Evolutionary conservation across 2,113 vertebrate species (phyloP).

Genomic region (Paralichthys olivaceus): DNA sequence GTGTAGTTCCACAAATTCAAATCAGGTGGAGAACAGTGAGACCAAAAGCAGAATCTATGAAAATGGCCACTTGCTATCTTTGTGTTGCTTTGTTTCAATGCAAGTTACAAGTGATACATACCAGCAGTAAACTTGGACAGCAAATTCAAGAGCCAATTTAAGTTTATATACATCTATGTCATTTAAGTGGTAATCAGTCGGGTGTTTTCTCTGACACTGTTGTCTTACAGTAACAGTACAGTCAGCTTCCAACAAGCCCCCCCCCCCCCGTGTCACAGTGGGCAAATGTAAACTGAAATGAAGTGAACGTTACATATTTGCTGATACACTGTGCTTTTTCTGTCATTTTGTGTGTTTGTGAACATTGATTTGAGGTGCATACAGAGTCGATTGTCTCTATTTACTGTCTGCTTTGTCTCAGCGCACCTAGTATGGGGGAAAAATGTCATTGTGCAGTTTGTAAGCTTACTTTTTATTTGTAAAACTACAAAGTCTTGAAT

Average conservation of each 20-base stretch:
- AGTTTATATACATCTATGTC: too few species aligned
- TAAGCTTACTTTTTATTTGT: conserved; percentile 38
- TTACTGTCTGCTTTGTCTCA: conserved; percentile 25
- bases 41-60: neutral
- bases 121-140: neutral
- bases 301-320: conserved; percentile 53
- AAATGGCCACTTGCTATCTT: too few species aligned
- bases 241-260: too few species aligned
- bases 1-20: neutral
- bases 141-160: too few species aligned
- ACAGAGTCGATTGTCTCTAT: conserved; percentile 13
- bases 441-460: conserved; percentile 40
- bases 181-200: too few species aligned
- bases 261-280: neutral
- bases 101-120: too few species aligned
- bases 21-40: neutral
- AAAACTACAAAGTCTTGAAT: conserved; percentile 53
- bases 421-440: conserved; percentile 16
- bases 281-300: conserved; percentile 4
- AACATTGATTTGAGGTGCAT: conserved; percentile 21
- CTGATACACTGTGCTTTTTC: conserved; percentile 46
- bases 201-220: conserved; percentile 18
- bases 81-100: too few species aligned
- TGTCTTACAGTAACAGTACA: conserved; percentile 1
- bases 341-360: conserved; percentile 33